Base-by-base conservation (phyloP, 1,140 invertebrate species). In the Drosophila arawakana region DNA sequence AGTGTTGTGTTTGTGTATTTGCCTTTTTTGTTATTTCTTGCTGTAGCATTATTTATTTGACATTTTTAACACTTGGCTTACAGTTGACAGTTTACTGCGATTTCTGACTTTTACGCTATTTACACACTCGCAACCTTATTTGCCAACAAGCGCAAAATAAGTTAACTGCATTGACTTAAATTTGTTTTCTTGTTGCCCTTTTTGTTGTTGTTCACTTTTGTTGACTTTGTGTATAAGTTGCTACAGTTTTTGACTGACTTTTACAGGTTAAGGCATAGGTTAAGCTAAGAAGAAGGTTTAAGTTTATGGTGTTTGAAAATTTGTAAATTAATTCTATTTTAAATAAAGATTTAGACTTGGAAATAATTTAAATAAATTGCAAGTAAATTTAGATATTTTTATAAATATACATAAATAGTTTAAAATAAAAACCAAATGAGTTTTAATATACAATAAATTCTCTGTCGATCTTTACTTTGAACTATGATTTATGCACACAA, bases 61-160 rank as follows among this genome's bases (percentile, higher is more conserved):
- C 76, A 73, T 86, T 81, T 85, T 79, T 79, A 85, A 86, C 78
- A 85, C 76, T 86, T 86, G 76, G 25, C 80, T 54, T 57, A 37
- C 37, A 25, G 62, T 47, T 73, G 80, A 83, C 80, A 78, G 70
- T 62, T 79, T 47, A 68, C 34, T 61, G 69, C 74, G 54, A 67
- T 80, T 52, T 75, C 34, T 58, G 68, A 57, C 65, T 66, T 78
- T 71, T 47, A 21, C 50, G 34, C 54, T 59, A 49, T 70, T 78
- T 54, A 46, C 67, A 50, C 61, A 39, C 63, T 44, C 30, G 54
- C 49, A 25, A 44, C 35, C 30, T 52, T 67, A 60, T 69, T 61
- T 73, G 65, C 76, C 71, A 83, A 83, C 76, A 80, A 80, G 81
- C 71, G 68, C 74, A 82, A 85, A 83, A 85, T 85, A 80, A 78